Evolutionary conservation across 30 jellyfish, hydroid and myxozoan genomes (phyloP).

Genomic region (Mastigias papua): DNA sequence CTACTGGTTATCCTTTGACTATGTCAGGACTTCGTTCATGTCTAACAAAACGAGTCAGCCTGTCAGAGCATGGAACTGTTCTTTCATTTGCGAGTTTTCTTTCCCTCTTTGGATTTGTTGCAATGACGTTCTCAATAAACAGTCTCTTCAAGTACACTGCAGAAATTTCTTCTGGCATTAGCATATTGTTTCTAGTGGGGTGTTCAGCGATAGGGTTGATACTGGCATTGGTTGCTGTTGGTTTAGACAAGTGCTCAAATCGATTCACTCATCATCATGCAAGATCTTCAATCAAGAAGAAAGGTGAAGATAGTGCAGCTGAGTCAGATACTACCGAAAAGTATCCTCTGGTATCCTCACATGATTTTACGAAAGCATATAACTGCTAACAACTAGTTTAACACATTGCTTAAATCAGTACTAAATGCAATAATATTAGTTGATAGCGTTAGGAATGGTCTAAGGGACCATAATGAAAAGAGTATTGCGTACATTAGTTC

Average conservation of each 20-base stretch:
- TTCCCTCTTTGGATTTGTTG: background rate
- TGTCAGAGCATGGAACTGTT: slow-evolving; percentile 23
- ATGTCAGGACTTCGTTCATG: slow-evolving; percentile 18
- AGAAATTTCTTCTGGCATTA: background rate
- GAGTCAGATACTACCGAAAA: no score
- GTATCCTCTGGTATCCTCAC: no score
- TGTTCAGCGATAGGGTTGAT: background rate
- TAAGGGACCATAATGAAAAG: no score
- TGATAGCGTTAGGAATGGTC: no score
- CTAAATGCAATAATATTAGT: no score
- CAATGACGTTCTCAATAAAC: background rate
- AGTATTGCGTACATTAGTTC: no score
- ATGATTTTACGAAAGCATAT: no score
- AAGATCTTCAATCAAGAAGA: no score
- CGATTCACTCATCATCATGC: no score
- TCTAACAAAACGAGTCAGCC: slow-evolving; percentile 4
- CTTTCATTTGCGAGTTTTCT: slow-evolving; percentile 5
- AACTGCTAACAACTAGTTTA: no score
- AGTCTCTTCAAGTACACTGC: background rate
- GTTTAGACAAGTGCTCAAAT: background rate
- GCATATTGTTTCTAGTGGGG: background rate
- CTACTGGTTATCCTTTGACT: slow-evolving; percentile 19
- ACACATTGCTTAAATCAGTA: no score
- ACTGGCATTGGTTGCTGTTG: background rate
- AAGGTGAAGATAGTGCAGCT: no score